Percentiles rank a stretch among this genome's conserved stretches.
phyloP scores from a whole-genome alignment of 2,797 vertebrate genomes.

The Picus viridis region DNA sequence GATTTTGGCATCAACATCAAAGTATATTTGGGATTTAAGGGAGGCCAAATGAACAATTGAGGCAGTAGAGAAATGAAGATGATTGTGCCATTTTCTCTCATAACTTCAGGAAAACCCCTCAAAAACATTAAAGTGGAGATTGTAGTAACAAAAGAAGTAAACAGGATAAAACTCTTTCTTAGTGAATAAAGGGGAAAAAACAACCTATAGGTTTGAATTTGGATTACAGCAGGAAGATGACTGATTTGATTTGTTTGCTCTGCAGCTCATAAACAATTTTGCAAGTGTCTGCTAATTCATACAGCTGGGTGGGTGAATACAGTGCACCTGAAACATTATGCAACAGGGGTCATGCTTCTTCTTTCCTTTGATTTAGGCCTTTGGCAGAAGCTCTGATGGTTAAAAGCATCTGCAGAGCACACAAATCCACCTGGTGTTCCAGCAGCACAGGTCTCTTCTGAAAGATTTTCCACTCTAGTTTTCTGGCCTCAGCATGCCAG shows the following conservation, averaged over 20 bases:
- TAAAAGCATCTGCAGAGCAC: not conserved
- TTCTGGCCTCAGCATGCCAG: not conserved
- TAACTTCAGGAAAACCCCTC: not conserved
- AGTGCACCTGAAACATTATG: not conserved
- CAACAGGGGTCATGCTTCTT: not conserved
- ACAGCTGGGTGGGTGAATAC: not conserved
- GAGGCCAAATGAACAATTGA: not conserved
- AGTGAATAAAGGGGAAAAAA: not conserved
- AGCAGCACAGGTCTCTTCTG: not conserved
- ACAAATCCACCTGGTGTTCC: not conserved
- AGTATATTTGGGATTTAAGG: not conserved
- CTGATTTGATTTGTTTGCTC: not conserved
- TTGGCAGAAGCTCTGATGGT: not conserved
- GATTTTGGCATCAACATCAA: not conserved
- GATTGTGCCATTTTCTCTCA: not conserved
- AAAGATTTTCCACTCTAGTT: not conserved
- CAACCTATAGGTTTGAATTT: not conserved
- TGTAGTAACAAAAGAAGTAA: not conserved
- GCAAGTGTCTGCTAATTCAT: not conserved
- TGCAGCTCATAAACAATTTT: not conserved
- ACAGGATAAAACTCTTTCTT: not conserved
- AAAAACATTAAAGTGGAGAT: not conserved
- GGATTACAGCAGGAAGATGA: not conserved
- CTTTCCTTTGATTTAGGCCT: not conserved
- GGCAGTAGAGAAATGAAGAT: not conserved